These are phyloP conservation scores for Lissocephala sabroskyi DNA, from an alignment of 2,888 invertebrate species.

Conservation along the genomic window DNA sequence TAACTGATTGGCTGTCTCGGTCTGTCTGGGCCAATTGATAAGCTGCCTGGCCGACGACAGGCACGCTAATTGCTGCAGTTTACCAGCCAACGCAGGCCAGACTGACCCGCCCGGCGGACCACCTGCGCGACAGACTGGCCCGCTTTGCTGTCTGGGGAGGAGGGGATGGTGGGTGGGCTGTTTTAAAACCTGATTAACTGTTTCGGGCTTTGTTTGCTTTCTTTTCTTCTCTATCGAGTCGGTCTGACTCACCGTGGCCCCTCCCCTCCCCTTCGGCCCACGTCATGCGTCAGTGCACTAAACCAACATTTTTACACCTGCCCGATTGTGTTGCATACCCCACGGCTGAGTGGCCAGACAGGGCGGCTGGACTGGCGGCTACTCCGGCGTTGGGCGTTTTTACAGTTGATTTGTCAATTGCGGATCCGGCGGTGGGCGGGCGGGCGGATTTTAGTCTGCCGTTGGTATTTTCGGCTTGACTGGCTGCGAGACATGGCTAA, in stretches of 20 bases:
- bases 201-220: constrained; percentile 5
- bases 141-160: neutral
- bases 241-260: constrained; percentile 23
- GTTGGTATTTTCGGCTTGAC: constrained; percentile 30
- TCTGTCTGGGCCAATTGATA: constrained; percentile 1
- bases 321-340: constrained; percentile 18
- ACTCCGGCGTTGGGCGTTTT: constrained; percentile 3
- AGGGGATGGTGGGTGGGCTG: neutral
- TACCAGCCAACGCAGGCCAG: neutral
- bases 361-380: neutral
- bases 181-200: constrained; percentile 5
- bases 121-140: constrained; percentile 15
- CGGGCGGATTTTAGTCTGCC: neutral
- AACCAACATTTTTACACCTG: constrained; percentile 64
- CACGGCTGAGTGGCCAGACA: constrained; percentile 1
- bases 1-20: neutral
- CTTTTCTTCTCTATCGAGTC: constrained; percentile 32
- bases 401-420: constrained; percentile 12
- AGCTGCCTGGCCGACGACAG: constrained; percentile 11
- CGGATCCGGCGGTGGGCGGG: neutral
- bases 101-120: neutral
- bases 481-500: constrained; percentile 35
- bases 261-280: constrained; percentile 30
- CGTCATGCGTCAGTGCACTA: constrained; percentile 60
- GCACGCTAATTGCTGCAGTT: constrained; percentile 36